Evolutionary conservation across 2,797 vertebrate genomes (phyloP).

Genomic region (Nannoperca australis): DNA sequence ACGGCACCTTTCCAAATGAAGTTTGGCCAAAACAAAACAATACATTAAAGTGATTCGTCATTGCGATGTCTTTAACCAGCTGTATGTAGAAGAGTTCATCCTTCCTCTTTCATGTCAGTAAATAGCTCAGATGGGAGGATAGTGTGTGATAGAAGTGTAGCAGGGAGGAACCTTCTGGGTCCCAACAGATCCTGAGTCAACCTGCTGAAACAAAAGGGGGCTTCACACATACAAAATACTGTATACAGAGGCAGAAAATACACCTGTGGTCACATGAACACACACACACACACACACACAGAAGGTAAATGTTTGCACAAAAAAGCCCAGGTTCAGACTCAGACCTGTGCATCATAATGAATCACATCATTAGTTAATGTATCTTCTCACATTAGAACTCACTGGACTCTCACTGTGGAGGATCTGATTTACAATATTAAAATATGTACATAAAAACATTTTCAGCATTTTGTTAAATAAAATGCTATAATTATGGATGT

Average conservation of each 20-base stretch:
- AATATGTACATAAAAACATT: background rate
- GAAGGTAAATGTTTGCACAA: background rate
- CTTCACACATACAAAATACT: slow-evolving; percentile 22
- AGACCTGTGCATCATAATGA: background rate
- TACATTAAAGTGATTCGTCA: slow-evolving; percentile 1
- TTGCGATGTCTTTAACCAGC: slow-evolving; percentile 22
- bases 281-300: background rate
- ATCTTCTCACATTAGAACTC: background rate
- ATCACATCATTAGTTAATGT: background rate
- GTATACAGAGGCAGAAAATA: background rate
- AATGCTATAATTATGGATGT: background rate
- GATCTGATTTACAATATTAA: background rate
- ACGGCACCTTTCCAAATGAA: background rate
- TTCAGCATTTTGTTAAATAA: background rate
- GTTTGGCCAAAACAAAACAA: background rate
- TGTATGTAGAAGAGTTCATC: slow-evolving; percentile 24
- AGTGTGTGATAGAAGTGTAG: no score
- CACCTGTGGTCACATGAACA: slow-evolving; percentile 20
- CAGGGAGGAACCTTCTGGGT: slow-evolving; percentile 40
- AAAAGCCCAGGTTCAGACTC: background rate
- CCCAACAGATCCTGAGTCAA: slow-evolving; percentile 25
- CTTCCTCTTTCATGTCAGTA: slow-evolving; percentile 54
- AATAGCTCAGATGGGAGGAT: slow-evolving; percentile 53
- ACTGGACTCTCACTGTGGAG: background rate
- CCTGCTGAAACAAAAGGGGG: slow-evolving; percentile 49